Evolutionary conservation across 2,888 invertebrate species (phyloP).

Genomic region (Apodemia mormo): DNA sequence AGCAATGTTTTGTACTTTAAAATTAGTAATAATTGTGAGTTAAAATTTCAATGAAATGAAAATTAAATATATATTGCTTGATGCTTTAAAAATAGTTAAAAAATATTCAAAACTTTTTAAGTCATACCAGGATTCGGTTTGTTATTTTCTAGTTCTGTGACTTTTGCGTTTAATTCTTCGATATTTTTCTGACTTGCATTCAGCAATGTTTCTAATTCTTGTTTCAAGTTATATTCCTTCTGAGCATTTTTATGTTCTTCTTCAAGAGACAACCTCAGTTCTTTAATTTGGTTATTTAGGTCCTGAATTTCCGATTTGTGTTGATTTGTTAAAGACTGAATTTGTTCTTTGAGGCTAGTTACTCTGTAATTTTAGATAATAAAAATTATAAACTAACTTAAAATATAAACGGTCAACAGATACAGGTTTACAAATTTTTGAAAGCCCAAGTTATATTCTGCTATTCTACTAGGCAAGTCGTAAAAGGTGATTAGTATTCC

Average conservation of each 20-base stretch:
- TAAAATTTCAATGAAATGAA: too few relatives aligned
- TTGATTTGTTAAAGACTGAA: constrained; percentile 52
- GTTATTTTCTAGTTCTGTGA: constrained; percentile 58
- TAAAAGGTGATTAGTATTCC: too few relatives aligned
- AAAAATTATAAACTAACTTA: not conserved
- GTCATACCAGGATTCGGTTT: constrained; percentile 57
- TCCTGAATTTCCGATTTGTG: constrained; percentile 56
- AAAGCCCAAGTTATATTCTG: too few relatives aligned
- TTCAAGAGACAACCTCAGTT: constrained; percentile 49
- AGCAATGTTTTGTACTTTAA: constrained; percentile 19
- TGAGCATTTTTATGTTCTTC: constrained; percentile 48
- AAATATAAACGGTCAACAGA: too few relatives aligned
- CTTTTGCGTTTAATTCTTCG: constrained; percentile 57
- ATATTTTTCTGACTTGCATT: constrained; percentile 49
- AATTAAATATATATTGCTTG: too few relatives aligned
- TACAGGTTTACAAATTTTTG: too few relatives aligned
- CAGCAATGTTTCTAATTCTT: constrained; percentile 48
- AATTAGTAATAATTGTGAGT: too few relatives aligned
- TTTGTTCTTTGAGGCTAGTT: constrained; percentile 57
- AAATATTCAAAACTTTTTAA: too few relatives aligned
- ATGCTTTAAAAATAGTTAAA: too few relatives aligned
- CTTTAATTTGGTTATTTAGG: constrained; percentile 56
- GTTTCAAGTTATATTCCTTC: constrained; percentile 52
- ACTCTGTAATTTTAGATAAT: constrained; percentile 47
- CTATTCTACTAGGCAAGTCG: too few relatives aligned